Conservation (phyloP, 2,797 vertebrate genomes). For the Prionace glauca region DNA sequence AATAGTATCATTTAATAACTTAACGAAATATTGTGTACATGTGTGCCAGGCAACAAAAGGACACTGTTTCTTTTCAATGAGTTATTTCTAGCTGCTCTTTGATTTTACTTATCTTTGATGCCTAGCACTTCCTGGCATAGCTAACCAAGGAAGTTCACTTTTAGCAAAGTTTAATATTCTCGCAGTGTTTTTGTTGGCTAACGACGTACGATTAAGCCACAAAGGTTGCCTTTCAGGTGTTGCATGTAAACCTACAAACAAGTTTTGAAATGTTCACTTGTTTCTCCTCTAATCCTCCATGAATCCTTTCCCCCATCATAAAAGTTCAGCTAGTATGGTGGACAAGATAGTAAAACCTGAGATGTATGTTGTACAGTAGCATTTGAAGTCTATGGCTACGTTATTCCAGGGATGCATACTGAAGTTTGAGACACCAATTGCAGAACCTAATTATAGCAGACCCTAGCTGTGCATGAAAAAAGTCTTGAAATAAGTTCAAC, state of each 20-base stretch:
- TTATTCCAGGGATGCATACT: not conserved
- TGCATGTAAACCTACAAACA: not conserved
- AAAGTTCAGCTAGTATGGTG: not conserved
- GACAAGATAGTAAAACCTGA: not conserved
- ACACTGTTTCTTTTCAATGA: not conserved
- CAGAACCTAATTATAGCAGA: not conserved
- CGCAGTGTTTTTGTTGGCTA: not conserved
- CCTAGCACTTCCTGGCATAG: not conserved
- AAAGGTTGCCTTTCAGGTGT: not conserved
- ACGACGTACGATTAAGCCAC: not conserved
- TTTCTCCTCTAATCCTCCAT: not conserved
- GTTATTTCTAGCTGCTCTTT: not conserved
- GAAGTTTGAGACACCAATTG: not conserved
- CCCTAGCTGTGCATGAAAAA: not conserved
- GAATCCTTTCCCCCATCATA: not conserved
- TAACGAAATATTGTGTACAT: not conserved
- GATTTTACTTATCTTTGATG: not conserved
- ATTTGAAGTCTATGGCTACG: not conserved
- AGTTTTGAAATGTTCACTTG: not conserved
- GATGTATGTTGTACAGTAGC: not conserved
- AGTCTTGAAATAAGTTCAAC: not conserved
- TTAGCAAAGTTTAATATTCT: not conserved
- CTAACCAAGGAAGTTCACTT: not conserved
- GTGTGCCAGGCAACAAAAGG: not conserved
- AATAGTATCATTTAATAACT: slow-evolving; percentile 12